A percentile compares a stretch with the other conserved stretches of the same genome.
Conservation (phyloP, 2,888 invertebrate genomes). For the Meiosimyza platycephala region DNA sequence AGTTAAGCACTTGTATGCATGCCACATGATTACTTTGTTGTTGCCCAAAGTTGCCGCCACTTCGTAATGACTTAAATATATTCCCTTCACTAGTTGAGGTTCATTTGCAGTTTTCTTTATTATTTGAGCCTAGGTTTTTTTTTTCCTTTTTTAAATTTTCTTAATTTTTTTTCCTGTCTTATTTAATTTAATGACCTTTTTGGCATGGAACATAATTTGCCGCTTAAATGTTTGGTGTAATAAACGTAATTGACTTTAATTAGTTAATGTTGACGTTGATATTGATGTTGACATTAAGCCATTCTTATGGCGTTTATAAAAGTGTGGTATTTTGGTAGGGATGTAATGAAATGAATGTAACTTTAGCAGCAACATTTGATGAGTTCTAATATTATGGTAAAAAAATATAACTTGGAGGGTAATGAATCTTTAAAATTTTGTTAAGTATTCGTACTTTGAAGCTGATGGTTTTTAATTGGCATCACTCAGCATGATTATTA, state of each 20-base stretch:
- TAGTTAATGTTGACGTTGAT: neutral
- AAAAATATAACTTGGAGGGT: no score
- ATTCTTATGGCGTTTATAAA: no score
- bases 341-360: no score
- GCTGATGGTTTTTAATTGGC: no score
- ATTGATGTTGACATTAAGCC: neutral
- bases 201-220: conserved; percentile 10
- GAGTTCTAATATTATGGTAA: no score
- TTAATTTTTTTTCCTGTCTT: conserved; percentile 7
- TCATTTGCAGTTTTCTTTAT: conserved; percentile 38
- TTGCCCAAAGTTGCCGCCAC: neutral
- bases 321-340: no score
- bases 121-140: conserved; percentile 34
- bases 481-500: no score
- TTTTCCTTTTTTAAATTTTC: neutral
- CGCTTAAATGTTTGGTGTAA: neutral
- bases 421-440: no score
- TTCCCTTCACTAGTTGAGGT: conserved; percentile 28
- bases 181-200: conserved; percentile 15
- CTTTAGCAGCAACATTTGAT: no score
- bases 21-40: neutral
- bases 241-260: conserved; percentile 12
- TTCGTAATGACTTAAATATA: conserved; percentile 30
- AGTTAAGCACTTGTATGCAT: conserved; percentile 5
- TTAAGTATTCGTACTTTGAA: no score